These are phyloP conservation scores for Philopotamus ludificatus DNA, from an alignment of 1,140 invertebrate genomes.

Conservation along the genomic window DNA sequence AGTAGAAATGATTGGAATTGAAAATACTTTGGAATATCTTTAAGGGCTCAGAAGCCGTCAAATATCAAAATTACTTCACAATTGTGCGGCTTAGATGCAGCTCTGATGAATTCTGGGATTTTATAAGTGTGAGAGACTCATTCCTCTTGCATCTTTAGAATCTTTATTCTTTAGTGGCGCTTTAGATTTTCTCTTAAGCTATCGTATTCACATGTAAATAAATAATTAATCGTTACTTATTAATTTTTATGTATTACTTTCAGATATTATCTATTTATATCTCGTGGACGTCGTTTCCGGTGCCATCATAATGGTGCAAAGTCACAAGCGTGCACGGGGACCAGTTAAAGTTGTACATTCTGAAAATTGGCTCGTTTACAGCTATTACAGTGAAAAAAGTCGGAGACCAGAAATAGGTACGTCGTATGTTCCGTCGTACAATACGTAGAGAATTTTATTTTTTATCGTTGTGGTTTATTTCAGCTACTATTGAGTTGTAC, in stretches of 20 bases:
- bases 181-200: neutral
- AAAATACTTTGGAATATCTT: too few relatives aligned
- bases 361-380: slow-evolving; percentile 96
- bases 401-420: slow-evolving; percentile 82
- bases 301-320: slow-evolving; percentile 68
- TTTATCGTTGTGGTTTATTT: slow-evolving; percentile 21
- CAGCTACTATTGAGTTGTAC: slow-evolving; percentile 88
- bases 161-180: neutral
- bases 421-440: neutral
- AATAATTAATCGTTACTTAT: neutral
- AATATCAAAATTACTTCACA: too few relatives aligned
- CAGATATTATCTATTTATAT: slow-evolving; percentile 76
- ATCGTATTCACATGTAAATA: neutral
- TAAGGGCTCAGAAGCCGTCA: too few relatives aligned
- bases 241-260: slow-evolving; percentile 35
- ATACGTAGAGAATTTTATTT: slow-evolving; percentile 11
- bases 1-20: too few relatives aligned
- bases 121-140: too few relatives aligned
- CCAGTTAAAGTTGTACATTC: slow-evolving; percentile 91
- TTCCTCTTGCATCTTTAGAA: too few relatives aligned
- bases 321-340: slow-evolving; percentile 76
- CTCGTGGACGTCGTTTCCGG: slow-evolving; percentile 91
- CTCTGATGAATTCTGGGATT: slow-evolving; percentile 1
- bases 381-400: slow-evolving; percentile 92
- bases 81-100: neutral